Conservation (phyloP, 2,888 invertebrate species). For the Parthenolecanium corni region DNA sequence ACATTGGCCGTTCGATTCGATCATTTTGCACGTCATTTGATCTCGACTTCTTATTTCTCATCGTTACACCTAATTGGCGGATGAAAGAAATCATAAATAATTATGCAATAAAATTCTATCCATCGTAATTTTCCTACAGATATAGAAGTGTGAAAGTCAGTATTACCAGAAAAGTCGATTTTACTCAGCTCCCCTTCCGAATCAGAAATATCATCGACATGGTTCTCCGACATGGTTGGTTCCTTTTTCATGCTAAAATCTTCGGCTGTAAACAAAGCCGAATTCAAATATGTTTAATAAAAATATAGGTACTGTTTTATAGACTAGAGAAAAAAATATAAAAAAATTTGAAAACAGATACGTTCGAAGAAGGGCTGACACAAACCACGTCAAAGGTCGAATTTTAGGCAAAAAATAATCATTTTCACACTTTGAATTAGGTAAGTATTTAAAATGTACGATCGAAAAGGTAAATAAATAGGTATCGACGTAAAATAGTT, state of each 20-base stretch:
- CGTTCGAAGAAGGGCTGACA: no score
- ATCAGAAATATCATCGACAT: slow-evolving; percentile 49
- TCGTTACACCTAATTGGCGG: slow-evolving; percentile 50
- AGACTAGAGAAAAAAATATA: no score
- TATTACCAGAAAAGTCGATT: slow-evolving; percentile 52
- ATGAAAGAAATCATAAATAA: not conserved
- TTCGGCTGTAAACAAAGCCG: slow-evolving; percentile 20
- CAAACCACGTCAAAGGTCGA: no score
- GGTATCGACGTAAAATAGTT: no score
- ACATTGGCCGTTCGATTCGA: slow-evolving; percentile 60
- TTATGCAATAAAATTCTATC: not conserved
- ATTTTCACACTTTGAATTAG: no score
- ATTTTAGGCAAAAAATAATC: no score
- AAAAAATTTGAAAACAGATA: no score
- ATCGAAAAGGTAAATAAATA: no score
- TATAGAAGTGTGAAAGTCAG: not conserved
- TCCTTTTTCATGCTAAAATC: slow-evolving; percentile 24
- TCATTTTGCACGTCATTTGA: slow-evolving; percentile 41
- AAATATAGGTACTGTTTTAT: no score
- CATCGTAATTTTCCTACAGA: no score
- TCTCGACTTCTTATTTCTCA: slow-evolving; percentile 52
- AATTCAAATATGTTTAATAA: not conserved
- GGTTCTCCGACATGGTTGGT: not conserved
- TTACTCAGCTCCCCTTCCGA: slow-evolving; percentile 69
- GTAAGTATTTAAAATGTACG: no score